Conservation (phyloP, 2,888 invertebrate genomes). For the Drosophila mimetica region DNA sequence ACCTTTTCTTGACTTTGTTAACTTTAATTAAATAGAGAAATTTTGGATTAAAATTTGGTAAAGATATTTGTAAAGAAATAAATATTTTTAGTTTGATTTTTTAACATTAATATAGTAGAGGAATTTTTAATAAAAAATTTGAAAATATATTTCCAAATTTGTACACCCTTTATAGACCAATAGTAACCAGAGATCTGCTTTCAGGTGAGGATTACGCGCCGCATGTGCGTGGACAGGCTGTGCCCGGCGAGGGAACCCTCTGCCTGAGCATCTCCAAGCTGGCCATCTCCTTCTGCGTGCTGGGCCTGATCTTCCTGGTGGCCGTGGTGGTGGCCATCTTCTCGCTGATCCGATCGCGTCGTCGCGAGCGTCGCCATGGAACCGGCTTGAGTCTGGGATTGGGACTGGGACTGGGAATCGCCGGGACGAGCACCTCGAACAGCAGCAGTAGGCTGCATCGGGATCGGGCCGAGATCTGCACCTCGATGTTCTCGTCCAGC, state of each 20-base stretch:
- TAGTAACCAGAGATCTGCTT: constrained; percentile 22
- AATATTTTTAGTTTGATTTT: no score
- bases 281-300: constrained; percentile 90
- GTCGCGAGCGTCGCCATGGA: constrained; percentile 61
- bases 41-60: no score
- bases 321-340: constrained; percentile 89
- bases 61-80: no score
- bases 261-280: constrained; percentile 91
- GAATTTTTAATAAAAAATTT: no score
- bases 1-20: no score
- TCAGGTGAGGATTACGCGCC: constrained; percentile 82
- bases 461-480: constrained; percentile 77
- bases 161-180: background rate
- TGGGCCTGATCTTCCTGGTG: constrained; percentile 89
- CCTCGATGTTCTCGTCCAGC: constrained; percentile 84
- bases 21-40: no score
- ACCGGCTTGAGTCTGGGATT: constrained; percentile 38
- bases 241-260: constrained; percentile 85
- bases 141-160: no score
- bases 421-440: constrained; percentile 62
- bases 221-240: constrained; percentile 64
- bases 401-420: constrained; percentile 43
- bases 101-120: no score
- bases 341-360: constrained; percentile 87
- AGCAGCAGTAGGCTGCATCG: constrained; percentile 75